Evolutionary conservation across 1,140 invertebrate species (phyloP), one percentile per base, ranked within the genome.

Genomic region (Muscidifurax raptorellus): DNA sequence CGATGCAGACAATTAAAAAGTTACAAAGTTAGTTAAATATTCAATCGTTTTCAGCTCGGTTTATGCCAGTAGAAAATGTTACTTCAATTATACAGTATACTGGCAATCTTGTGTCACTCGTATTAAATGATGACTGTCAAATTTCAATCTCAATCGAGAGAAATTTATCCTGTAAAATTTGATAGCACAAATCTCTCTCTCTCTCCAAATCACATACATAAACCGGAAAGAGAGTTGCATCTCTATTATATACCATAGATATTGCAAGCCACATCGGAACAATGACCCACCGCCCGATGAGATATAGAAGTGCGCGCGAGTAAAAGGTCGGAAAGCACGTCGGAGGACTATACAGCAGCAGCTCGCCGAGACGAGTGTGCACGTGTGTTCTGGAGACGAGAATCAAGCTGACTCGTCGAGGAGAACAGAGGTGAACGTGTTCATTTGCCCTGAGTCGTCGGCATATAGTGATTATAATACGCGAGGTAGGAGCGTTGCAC

Each of bases 281-380:
- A 78, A 78, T 78, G 76, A 78, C 25, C 76, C 25, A 40, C 30
- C 25, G 74, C n/a, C 32, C 13, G 47, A 32, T 15, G 47, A 64
- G 15, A 78, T 78, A 78, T 78, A 78, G 76, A 78, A 76, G 47
- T 28, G 32, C 25, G 25, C 44, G 28, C 27, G 52, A 27, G 52
- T 64, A 78, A 78, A 64, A 64, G 47, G 44, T 32, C 47, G 52
- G 18, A 7, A 32, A n/a, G 52, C 25, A n/a, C 27, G 52, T 59
- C 40, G n/a, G 44, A 27, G 27, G 6, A 52, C 74, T 76, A 40
- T 18, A 40, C 32, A 22, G 47, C 47, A 52, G 5, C 47, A 52
- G 18, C 15, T 18, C 66, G 22, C 27, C 1, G 3, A 27, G 10
- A 28, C 66, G 12, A 27, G 66, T 30, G 12, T 69, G 25, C 15